Evolutionary conservation across 2,797 vertebrate species (phyloP), one percentile per base, ranked within the genome.

Genomic region (Spatula versicolor): DNA sequence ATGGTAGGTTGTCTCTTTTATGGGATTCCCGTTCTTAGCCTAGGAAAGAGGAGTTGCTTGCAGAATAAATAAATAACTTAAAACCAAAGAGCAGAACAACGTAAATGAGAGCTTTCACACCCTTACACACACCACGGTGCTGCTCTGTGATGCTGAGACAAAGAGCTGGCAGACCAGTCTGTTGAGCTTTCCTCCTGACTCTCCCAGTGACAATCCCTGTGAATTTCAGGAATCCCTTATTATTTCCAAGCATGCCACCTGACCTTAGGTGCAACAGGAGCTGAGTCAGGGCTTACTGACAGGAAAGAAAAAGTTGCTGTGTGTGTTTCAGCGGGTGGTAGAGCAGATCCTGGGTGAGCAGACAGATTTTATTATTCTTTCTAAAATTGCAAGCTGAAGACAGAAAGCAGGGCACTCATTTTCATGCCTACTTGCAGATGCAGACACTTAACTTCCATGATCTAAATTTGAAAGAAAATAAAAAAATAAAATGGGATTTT

Each of bases 101-200:
- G 5, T 12, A 52, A 77, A 60, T 2, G 7, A 30, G 13, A 86
- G 15, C 6, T 15, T 46, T 50, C 63, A 30, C 17, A 46, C 23
- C 4, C 7, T 74, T 9, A 5, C 2, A 9, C 26, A 4, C 52
- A 71, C 8, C 30, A 31, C 43, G 3, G 6, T 67, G 14, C 22
- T 77, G 31, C 22, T 59, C 43, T 74, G 59, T 1, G 4, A 11
- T 0, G 0, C 26, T 28, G 13, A 82, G n/a, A 56, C 54, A 83
- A 58, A 21, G 46, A 78, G 20, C 8, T 48, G 64, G 30, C 81
- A 78, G 41, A 73, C 11, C 22, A 88, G 20, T 8, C 6, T 25
- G 11, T 52, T 80, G 58, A 77, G 20, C 8, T 80, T 79, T 90
- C 80, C n/a, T 76, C 37, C 35, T 60, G 41, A 37, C 11, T 67